phyloP scores from a whole-genome alignment of 2,113 vertebrate genomes.

The Neogale vison region DNA sequence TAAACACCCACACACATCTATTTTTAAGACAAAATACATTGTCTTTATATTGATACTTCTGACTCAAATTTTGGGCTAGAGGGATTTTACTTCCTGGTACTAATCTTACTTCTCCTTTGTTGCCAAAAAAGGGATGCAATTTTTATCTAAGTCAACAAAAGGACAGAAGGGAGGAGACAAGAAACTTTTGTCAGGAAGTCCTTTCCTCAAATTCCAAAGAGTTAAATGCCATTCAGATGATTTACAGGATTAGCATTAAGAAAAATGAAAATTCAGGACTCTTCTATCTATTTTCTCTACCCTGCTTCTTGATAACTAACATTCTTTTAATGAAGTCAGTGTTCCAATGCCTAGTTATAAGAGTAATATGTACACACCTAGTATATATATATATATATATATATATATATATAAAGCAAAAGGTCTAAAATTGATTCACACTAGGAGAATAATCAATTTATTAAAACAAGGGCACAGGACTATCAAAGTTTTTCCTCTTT shows the following conservation, averaged over 20 bases:
- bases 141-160: background rate
- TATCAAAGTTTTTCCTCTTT: background rate
- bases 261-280: background rate
- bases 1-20: background rate
- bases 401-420: background rate
- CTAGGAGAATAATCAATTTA: background rate
- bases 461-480: background rate
- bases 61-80: background rate
- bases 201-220: background rate
- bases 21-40: background rate
- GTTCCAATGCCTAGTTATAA: background rate
- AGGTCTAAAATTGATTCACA: background rate
- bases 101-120: background rate
- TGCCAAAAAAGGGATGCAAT: background rate
- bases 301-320: background rate
- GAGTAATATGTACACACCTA: background rate
- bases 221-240: background rate
- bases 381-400: background rate
- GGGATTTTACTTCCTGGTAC: background rate
- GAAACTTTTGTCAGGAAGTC: background rate
- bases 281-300: background rate
- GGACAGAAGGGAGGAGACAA: background rate
- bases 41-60: background rate
- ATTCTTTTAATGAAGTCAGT: background rate
- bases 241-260: background rate